phyloP scores from a whole-genome alignment of 2,797 vertebrate species.

The Helicolenus hilgendorfi region DNA sequence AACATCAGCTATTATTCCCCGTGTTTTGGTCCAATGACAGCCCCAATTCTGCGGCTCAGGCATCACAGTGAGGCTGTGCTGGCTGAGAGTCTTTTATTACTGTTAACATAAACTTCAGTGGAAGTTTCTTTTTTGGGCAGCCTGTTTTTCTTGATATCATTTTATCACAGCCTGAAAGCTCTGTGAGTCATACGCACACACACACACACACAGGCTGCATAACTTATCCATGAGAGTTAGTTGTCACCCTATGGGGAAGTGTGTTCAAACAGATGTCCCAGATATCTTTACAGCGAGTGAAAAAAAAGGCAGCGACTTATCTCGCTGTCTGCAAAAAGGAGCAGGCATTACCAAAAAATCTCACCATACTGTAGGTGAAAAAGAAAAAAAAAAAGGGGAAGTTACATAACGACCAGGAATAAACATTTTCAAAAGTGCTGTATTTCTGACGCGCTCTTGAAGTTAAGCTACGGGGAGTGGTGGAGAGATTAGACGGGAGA shows the following conservation, averaged over 20 bases:
- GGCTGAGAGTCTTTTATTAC: slow-evolving; percentile 14
- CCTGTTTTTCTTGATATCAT: slow-evolving; percentile 44
- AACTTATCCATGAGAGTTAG: slow-evolving; percentile 39
- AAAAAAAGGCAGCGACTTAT: slow-evolving; percentile 27
- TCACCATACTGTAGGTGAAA: background rate
- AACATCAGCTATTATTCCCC: slow-evolving; percentile 21
- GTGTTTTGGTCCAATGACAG: slow-evolving; percentile 21
- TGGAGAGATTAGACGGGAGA: slow-evolving; percentile 43
- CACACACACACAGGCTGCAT: background rate
- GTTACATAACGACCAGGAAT: slow-evolving; percentile 20
- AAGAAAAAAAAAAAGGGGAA: background rate
- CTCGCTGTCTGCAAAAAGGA: slow-evolving; percentile 10
- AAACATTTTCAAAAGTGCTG: slow-evolving; percentile 30
- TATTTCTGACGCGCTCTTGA: slow-evolving; percentile 21
- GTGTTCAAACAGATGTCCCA: slow-evolving; percentile 67
- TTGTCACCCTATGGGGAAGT: slow-evolving; percentile 55
- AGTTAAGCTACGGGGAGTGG: slow-evolving; percentile 9
- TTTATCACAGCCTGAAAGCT: slow-evolving; percentile 44
- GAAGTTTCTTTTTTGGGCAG: background rate
- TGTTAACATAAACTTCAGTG: slow-evolving; percentile 19
- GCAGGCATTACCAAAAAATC: slow-evolving; percentile 8
- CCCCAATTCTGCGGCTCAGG: background rate
- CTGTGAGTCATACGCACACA: background rate
- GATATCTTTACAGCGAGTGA: slow-evolving; percentile 26
- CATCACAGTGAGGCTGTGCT: background rate